Evolutionary conservation across 2,797 vertebrate species (phyloP).

Genomic region (Pseudochirops corinnae): DNA sequence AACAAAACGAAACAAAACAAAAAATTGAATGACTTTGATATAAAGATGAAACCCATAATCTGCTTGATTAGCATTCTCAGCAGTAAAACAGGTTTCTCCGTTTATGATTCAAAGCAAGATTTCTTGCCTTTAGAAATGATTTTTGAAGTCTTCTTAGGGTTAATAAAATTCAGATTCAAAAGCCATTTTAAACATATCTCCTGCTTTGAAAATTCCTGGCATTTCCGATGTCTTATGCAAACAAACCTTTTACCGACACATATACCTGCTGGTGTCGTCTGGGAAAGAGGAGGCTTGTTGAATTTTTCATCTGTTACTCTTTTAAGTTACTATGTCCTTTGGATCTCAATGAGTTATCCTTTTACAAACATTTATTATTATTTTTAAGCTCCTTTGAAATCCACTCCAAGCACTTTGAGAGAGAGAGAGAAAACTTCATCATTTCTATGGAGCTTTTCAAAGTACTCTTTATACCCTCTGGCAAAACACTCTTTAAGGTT

Average conservation of each 20-base stretch:
- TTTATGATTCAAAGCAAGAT: constrained; percentile 30
- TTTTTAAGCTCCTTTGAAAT: constrained; percentile 58
- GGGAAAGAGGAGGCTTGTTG: constrained; percentile 14
- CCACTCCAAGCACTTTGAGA: constrained; percentile 26
- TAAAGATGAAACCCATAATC: constrained; percentile 35
- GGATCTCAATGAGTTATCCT: constrained; percentile 36
- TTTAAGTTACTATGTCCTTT: constrained; percentile 46
- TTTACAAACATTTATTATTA: constrained; percentile 35
- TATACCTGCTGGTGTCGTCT: neutral
- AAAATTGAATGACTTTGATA: constrained; percentile 35
- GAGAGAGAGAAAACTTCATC: constrained; percentile 46
- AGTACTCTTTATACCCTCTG: constrained; percentile 44
- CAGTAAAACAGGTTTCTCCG: constrained; percentile 33
- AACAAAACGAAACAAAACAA: constrained; percentile 3
- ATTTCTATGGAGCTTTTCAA: constrained; percentile 62
- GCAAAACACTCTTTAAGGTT: constrained; percentile 66
- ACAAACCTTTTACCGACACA: constrained; percentile 34
- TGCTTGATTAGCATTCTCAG: neutral
- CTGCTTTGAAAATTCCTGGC: constrained; percentile 13
- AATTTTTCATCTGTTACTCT: constrained; percentile 27
- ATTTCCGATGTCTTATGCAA: neutral
- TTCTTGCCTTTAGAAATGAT: constrained; percentile 36
- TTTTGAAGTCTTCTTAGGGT: constrained; percentile 19
- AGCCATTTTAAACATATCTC: constrained; percentile 24
- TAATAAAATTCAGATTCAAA: constrained; percentile 50